phyloP scores from a whole-genome alignment of 2,113 vertebrate species.

The Tichodroma muraria region DNA sequence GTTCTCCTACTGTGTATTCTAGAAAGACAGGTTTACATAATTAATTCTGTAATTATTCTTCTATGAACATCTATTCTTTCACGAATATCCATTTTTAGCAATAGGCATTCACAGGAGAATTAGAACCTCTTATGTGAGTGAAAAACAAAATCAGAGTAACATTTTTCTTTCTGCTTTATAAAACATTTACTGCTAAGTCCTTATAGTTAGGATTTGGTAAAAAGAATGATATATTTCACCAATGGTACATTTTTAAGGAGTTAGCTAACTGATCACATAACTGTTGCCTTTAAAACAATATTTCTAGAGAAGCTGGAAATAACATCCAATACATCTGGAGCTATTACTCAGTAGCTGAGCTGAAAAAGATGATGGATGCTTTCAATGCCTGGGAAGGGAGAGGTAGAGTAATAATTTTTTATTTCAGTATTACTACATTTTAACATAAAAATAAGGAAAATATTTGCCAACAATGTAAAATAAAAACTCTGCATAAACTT shows the following conservation, averaged over 20 bases:
- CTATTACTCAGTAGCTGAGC: conserved; percentile 70
- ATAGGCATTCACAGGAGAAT: not conserved
- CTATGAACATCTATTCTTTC: not conserved
- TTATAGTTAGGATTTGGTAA: not conserved
- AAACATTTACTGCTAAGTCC: not conserved
- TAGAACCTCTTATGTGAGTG: not conserved
- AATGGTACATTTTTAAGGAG: not conserved
- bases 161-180: not conserved
- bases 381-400: conserved; percentile 72
- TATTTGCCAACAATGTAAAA: not conserved
- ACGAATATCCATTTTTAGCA: not conserved
- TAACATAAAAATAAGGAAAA: not conserved
- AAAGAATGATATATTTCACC: not conserved
- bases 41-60: not conserved
- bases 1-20: not conserved
- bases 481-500: not conserved
- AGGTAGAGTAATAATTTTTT: conserved; percentile 50
- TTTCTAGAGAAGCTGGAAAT: conserved; percentile 75
- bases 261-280: not conserved
- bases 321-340: conserved; percentile 78
- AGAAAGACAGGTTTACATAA: not conserved
- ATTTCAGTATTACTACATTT: not conserved
- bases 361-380: conserved; percentile 75
- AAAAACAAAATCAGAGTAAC: not conserved
- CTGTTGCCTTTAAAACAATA: conserved; percentile 28